Base-by-base conservation (phyloP, 2,888 invertebrate genomes). In the Ligdia adustata region DNA sequence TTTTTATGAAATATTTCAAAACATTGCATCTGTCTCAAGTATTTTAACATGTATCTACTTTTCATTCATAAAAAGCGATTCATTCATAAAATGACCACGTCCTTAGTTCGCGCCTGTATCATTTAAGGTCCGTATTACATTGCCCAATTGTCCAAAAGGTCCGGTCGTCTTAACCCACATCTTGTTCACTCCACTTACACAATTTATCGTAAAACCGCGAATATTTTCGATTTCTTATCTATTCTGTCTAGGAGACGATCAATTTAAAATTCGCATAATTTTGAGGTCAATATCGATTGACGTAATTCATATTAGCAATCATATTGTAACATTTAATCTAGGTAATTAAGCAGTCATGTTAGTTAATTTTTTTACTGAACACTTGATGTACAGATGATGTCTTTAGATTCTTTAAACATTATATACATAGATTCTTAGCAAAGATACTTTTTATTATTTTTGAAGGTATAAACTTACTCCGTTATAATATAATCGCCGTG, bases 81-180 rank as follows among this genome's bases (percentile, higher is more conserved):
- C 15, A 41, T 32, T 42, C 33, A 31, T n/a, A 2, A 18, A 11
- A 9, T 20, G 13, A 18, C n/a, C 5, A n/a, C 3, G 15, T 9
- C 18, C 46, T 52, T 4, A 60, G 38, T 69, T 13, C 60, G 52
- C 3, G 59, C 55, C 67, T 66, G 64, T 16, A 2, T 12, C 11
- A 27, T 42, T 50, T 57, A 54, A 59, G 67, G 63, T 57, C 64
- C 52, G 39, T 49, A 42, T 42, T 34, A 47, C 52, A 62, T 72
- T 69, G 43, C 67, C 52, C 62, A 65, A 37, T 43, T 43, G 55
- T 56, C 60, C 61, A 57, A 32, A 61, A 69, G 65, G 60, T 65
- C 59, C 59, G 53, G 63, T 63, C 60, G 58, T 62, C 56, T 60
- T 66, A 67, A 66, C 70, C 64, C 55, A 66, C 52, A 61, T 70